phyloP scores from a whole-genome alignment of 2,113 vertebrate genomes.

The Danionella cerebrum region DNA sequence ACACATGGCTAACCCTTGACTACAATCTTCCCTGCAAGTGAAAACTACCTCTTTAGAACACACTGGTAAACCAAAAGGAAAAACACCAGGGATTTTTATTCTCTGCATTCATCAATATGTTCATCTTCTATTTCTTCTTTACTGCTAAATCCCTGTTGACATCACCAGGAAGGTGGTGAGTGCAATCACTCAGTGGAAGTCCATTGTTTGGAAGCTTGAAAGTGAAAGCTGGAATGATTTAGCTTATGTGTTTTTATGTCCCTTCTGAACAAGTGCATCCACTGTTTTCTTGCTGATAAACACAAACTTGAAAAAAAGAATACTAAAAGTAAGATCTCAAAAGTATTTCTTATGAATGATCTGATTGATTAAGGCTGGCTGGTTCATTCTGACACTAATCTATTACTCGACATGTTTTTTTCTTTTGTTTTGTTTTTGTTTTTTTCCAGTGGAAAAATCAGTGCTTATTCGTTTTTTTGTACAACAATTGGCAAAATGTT shows the following conservation, averaged over 20 bases:
- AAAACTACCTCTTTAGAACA: not conserved
- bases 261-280: conserved; percentile 1
- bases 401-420: too few relatives aligned
- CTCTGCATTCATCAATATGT: conserved; percentile 51
- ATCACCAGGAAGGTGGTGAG: conserved; percentile 43
- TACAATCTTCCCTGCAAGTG: too few relatives aligned
- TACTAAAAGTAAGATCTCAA: too few relatives aligned
- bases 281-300: not conserved
- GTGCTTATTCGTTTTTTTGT: too few relatives aligned
- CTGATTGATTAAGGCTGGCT: too few relatives aligned
- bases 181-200: conserved; percentile 51
- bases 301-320: too few relatives aligned
- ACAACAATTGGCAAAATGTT: too few relatives aligned
- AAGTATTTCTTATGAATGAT: too few relatives aligned
- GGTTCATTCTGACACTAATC: too few relatives aligned
- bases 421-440: too few relatives aligned
- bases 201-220: conserved; percentile 44
- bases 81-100: conserved; percentile 40
- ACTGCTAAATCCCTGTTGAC: conserved; percentile 40
- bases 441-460: too few relatives aligned
- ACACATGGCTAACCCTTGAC: too few relatives aligned
- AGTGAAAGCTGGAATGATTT: conserved; percentile 45
- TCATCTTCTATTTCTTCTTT: conserved; percentile 50
- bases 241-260: conserved; percentile 51
- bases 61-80: conserved; percentile 22